Evolutionary conservation across 1,140 invertebrate genomes (phyloP).

Genomic region (Tribolium castaneum): DNA sequence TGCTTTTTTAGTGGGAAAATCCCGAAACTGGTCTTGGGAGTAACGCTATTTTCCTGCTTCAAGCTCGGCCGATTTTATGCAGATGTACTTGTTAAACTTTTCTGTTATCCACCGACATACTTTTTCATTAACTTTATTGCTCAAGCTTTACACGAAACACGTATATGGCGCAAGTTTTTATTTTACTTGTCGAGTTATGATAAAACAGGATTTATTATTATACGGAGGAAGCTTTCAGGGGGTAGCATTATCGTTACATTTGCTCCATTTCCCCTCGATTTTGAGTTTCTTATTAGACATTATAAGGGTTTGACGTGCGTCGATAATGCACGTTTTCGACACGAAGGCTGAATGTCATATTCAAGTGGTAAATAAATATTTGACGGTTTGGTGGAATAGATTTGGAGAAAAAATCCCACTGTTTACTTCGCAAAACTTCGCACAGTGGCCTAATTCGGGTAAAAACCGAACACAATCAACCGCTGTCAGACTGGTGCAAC

Average conservation of each 20-base stretch:
- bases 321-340: neutral
- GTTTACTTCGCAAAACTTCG: neutral
- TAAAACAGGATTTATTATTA: neutral
- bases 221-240: neutral
- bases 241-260: neutral
- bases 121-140: constrained; percentile 31
- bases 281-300: neutral
- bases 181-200: neutral
- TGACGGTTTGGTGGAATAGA: neutral
- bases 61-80: constrained; percentile 14
- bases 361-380: constrained; percentile 24
- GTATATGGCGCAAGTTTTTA: constrained; percentile 15
- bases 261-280: neutral
- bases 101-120: neutral
- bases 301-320: constrained; percentile 3
- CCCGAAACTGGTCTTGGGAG: neutral
- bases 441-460: neutral
- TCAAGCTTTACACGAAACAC: neutral
- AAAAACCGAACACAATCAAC: neutral
- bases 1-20: neutral
- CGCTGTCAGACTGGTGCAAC: neutral
- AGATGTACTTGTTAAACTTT: constrained; percentile 27
- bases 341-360: neutral
- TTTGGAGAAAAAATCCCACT: neutral
- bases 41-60: neutral